Conservation (phyloP, 2,797 vertebrate genomes). For the Enteromius radiatus region DNA sequence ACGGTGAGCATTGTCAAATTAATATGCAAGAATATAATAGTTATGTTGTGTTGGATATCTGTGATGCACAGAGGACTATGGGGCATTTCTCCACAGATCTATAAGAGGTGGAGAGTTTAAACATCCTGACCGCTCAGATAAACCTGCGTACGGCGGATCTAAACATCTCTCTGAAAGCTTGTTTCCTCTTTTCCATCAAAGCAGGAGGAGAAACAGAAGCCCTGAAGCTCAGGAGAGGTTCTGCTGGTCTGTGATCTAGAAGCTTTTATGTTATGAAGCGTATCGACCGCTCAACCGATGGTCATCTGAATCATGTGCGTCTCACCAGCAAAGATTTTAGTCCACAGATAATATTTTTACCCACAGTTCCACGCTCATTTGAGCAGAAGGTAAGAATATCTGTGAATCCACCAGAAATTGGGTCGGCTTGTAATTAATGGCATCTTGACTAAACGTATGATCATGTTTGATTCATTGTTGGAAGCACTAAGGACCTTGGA, state of each 20-base stretch:
- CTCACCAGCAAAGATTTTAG: not conserved
- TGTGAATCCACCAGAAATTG: not conserved
- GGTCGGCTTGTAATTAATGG: constrained; percentile 10
- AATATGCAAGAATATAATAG: not conserved
- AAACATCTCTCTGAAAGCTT: not conserved
- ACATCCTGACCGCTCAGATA: constrained; percentile 73
- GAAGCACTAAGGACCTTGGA: constrained; percentile 26
- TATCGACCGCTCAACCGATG: too few species aligned
- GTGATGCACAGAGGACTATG: not conserved
- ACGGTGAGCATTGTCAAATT: not conserved
- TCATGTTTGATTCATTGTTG: constrained; percentile 29
- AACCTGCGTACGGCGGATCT: not conserved
- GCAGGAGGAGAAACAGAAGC: not conserved
- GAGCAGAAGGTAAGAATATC: not conserved
- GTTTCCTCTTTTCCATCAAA: not conserved
- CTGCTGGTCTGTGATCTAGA: constrained; percentile 55
- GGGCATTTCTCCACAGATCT: not conserved
- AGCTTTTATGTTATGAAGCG: too few species aligned
- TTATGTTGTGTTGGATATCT: not conserved
- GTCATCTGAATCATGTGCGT: too few species aligned
- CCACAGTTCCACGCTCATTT: not conserved
- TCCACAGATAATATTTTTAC: constrained; percentile 7
- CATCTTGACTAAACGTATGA: constrained; percentile 24
- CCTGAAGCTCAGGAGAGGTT: constrained; percentile 60
- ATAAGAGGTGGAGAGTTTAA: constrained; percentile 73